Conservation (phyloP, 2,888 invertebrate species). For the Dinocampus coccinellae region DNA sequence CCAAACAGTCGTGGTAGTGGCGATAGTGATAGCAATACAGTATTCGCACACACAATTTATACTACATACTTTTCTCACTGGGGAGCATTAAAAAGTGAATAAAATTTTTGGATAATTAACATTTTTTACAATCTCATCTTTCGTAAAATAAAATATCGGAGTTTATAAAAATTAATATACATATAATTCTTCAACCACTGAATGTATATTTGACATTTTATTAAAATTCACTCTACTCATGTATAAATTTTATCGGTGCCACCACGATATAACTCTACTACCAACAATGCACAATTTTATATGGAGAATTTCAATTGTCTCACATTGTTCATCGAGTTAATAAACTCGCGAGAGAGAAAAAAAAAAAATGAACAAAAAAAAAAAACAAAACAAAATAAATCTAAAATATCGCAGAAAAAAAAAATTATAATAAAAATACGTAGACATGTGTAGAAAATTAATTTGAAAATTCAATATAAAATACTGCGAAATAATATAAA, state of each 20-base stretch:
- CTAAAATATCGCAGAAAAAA: too few species aligned
- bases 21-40: not conserved
- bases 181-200: not conserved
- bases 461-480: too few species aligned
- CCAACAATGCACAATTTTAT: not conserved
- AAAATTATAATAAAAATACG: too few species aligned
- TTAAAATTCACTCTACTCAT: not conserved
- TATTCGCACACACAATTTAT: constrained; percentile 6
- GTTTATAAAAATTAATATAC: constrained; percentile 8
- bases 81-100: constrained; percentile 29
- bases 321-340: not conserved
- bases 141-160: constrained; percentile 13
- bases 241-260: not conserved
- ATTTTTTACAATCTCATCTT: constrained; percentile 20
- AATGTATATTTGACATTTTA: constrained; percentile 3
- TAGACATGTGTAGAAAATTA: too few species aligned
- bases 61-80: constrained; percentile 7
- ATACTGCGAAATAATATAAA: too few species aligned
- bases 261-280: not conserved
- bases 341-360: too few species aligned
- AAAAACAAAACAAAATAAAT: too few species aligned
- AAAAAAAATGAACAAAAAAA: too few species aligned
- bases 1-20: not conserved
- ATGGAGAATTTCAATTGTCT: not conserved
- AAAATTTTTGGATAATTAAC: constrained; percentile 35